These are phyloP conservation scores for Dromaius novaehollandiae DNA, from an alignment of 2,113 vertebrate genomes.

Conservation along the genomic window DNA sequence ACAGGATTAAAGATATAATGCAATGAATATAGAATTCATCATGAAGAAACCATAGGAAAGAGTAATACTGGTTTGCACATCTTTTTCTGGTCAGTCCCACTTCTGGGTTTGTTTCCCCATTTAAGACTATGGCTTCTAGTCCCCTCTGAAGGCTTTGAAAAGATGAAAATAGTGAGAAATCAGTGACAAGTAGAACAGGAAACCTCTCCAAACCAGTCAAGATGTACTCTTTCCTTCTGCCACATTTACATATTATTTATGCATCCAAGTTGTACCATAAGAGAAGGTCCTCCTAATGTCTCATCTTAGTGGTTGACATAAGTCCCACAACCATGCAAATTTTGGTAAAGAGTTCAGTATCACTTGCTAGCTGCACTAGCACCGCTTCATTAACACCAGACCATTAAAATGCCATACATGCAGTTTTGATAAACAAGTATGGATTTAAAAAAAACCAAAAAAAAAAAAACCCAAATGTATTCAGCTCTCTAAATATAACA, in stretches of 20 bases:
- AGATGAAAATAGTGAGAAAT: neutral
- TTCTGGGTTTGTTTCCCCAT: neutral
- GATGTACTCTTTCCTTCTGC: neutral
- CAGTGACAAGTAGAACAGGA: neutral
- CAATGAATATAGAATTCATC: neutral
- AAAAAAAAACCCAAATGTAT: neutral
- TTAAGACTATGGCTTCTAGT: neutral
- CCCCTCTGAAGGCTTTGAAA: neutral
- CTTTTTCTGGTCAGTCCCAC: neutral
- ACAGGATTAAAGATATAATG: slow-evolving; percentile 22
- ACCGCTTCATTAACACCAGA: neutral
- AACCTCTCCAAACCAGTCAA: neutral
- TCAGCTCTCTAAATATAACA: neutral
- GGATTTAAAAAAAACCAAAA: neutral
- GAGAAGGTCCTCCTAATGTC: neutral
- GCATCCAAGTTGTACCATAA: neutral
- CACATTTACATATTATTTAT: neutral
- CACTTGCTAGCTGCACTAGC: neutral
- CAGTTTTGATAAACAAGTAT: neutral
- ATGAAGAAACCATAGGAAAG: neutral
- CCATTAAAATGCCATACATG: neutral
- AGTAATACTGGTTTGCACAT: neutral
- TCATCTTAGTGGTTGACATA: neutral
- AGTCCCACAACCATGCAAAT: neutral
- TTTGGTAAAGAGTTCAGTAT: neutral